Evolutionary conservation across 37 sponge, comb jelly and placozoan species (phyloP), one percentile per base, ranked within the genome.

Genomic region (Crambe crambe): DNA sequence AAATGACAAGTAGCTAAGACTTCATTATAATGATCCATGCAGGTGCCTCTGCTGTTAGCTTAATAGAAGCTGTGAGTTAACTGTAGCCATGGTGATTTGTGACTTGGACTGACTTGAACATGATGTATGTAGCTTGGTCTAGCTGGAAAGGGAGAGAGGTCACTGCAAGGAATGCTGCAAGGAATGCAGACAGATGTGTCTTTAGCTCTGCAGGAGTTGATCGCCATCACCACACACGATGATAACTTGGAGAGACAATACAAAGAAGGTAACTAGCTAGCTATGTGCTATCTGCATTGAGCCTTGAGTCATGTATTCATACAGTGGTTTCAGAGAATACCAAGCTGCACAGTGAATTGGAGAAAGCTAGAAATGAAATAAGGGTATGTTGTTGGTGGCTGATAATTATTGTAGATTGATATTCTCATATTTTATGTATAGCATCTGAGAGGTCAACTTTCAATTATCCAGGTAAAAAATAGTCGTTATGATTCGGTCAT

Each of bases 241-340:
- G 85, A 92, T 42, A 95, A 95, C 63, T 65, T 92, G 56, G 96
- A 95, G 64, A 82, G 74, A 58, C 96, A 92, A 56, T 95, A 95
- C 77, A 92, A 89, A 83, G 93, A 95, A 75, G 81, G 94, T 93
- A 60, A 60, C 27, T 60, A 60, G 61, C 61, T 6, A 26, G 3
- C 4, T 22, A 60, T 21, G 25, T 9, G n/a, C n/a, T 51, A 51
- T 51, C 9, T 51, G 15, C 15, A 15, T 51, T 51, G 54, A 51
- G 9, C 54, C 15, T 18, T 51, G 15, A 51, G 54, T 51, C 54
- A 51, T 18, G 54, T 51, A 51, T 18, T 9, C 15, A 51, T 30
- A 20, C 68, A 92, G 91, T 76, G 68, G 88, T 85, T 32, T 76
- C 68, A 38, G 86, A 90, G 57, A 90, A 90, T 65, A 58, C 77